Base-by-base conservation (phyloP, 1,140 invertebrate genomes). In the Zaprionus ornatus region DNA sequence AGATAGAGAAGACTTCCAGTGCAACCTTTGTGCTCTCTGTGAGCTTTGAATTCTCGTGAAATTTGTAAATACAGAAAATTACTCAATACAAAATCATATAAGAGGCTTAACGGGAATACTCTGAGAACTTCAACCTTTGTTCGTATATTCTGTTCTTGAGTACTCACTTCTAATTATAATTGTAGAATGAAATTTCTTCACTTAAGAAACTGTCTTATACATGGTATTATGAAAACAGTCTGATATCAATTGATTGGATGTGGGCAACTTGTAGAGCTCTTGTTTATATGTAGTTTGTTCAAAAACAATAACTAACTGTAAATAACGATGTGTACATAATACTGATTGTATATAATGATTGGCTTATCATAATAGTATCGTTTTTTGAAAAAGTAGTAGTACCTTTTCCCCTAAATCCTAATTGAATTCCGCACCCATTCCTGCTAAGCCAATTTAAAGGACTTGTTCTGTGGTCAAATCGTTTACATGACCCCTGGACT, bases 401-500 rank as follows among this genome's bases (percentile, higher is more conserved):
- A 35, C 40, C 23, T 10, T 21, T 25, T 32, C 19, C 13, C 29
- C 21, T 13, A 19, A 59, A 25, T 23, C 35, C 35, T 3, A 37
- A 37, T 59, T 42, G 37, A 25, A 40, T 61, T 29, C 48, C 21
- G 0, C 10, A 23, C 23, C n/a, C 35, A 45, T n/a, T n/a, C 37
- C n/a, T 1, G 21, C 25, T 37, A 13, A 12, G 61, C 29, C 62
- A 65, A 50, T 57, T 32, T 55, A 50, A 52, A 63, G 56, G n/a
- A 40, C 69, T 59, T 72, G 61, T 13, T 45, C 29, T 45, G 40
- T 45, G 55, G 71, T 74, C 56, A 66, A 73, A 54, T 77, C 32
- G 56, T 61, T 66, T 62, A 67, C 55, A 75, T 70, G 59, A 54
- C 72, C 45, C 59, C 45, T 61, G 69, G 23, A 50, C 40, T 56